Conservation (phyloP, 2,797 vertebrate species). For the Pogoniulus pusillus region DNA sequence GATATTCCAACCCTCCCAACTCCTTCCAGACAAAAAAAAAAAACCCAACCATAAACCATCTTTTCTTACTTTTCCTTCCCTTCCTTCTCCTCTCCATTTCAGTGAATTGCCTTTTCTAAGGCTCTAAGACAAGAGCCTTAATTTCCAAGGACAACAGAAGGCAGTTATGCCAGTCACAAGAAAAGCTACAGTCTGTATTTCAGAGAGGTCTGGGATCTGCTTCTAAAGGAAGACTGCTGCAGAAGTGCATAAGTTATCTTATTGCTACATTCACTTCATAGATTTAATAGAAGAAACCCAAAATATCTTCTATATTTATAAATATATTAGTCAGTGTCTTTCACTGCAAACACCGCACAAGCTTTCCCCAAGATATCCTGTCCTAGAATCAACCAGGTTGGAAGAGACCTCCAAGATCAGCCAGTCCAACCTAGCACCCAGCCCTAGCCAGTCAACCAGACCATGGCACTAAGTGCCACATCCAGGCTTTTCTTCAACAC, state of each 20-base stretch:
- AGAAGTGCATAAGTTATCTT: background rate
- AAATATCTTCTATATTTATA: background rate
- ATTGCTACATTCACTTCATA: background rate
- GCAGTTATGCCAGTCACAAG: background rate
- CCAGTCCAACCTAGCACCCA: no score
- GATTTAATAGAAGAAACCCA: background rate
- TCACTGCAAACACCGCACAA: background rate
- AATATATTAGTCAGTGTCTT: background rate
- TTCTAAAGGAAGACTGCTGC: background rate
- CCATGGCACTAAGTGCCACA: no score
- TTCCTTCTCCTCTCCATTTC: background rate
- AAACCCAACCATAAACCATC: background rate
- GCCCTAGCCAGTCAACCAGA: no score
- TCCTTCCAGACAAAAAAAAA: background rate
- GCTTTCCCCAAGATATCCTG: background rate
- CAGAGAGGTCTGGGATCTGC: background rate
- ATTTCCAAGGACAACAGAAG: background rate
- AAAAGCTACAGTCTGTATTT: no score
- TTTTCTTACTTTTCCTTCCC: background rate
- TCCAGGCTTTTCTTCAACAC: no score
- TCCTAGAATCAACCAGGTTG: no score
- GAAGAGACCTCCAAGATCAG: no score
- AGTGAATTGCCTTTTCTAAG: background rate
- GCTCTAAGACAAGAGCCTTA: background rate
- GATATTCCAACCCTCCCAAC: background rate